Percentiles rank a stretch among this genome's conserved stretches.
These are phyloP conservation scores for Oncorhynchus clarkii DNA, from an alignment of 2,113 vertebrate genomes.

Conservation along the genomic window DNA sequence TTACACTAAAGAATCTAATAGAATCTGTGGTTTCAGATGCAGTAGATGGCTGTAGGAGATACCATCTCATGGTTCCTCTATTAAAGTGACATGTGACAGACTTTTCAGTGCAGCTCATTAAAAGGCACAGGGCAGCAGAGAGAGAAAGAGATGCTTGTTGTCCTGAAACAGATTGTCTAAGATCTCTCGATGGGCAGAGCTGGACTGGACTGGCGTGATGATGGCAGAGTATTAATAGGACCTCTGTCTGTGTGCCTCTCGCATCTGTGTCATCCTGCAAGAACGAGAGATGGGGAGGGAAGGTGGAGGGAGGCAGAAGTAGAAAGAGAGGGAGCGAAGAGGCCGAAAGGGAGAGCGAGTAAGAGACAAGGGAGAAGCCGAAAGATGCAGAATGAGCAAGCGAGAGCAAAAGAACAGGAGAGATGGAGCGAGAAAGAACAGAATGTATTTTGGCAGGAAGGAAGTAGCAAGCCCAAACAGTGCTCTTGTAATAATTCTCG, in stretches of 20 bases:
- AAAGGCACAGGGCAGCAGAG: slow-evolving; percentile 9
- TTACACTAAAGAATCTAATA: too few relatives aligned
- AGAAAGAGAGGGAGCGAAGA: not conserved
- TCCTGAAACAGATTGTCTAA: slow-evolving; percentile 25
- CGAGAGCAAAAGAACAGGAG: not conserved
- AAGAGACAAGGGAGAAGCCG: not conserved
- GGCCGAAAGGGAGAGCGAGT: not conserved
- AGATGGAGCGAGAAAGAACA: slow-evolving; percentile 41
- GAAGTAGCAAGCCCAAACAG: slow-evolving; percentile 45
- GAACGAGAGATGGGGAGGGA: not conserved
- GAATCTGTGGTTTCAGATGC: not conserved
- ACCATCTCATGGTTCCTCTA: too few relatives aligned
- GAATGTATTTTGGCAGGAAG: slow-evolving; percentile 56
- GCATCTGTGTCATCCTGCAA: not conserved
- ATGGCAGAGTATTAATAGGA: slow-evolving; percentile 31
- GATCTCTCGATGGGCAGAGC: slow-evolving; percentile 26
- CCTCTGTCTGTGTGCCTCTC: not conserved
- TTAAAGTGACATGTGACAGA: not conserved
- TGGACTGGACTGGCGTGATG: too few relatives aligned
- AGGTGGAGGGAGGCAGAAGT: not conserved
- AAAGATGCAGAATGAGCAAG: not conserved
- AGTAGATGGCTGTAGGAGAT: too few relatives aligned
- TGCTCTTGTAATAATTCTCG: slow-evolving; percentile 35
- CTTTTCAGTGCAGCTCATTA: slow-evolving; percentile 9
- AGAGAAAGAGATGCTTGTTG: slow-evolving; percentile 42